phyloP scores from a whole-genome alignment of 37 sponge, comb jelly and placozoan genomes.

The Chondrilla cf. caribensis region DNA sequence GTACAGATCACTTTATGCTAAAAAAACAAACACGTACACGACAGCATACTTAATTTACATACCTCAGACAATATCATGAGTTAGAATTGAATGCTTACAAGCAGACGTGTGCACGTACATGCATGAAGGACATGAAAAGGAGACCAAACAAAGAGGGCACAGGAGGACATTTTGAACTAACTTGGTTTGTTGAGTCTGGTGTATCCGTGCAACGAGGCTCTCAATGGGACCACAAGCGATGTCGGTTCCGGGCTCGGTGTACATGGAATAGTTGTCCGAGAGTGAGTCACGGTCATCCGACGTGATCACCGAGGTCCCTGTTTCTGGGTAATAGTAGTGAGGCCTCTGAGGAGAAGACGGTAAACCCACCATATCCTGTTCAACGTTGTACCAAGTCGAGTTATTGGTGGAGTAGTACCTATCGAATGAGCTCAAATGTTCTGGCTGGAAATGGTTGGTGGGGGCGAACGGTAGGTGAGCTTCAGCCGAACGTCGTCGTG shows the following conservation, averaged over 20 bases:
- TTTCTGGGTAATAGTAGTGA: background rate
- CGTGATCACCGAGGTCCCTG: background rate
- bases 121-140: too few relatives aligned
- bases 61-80: too few relatives aligned
- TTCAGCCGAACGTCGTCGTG: background rate
- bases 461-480: background rate
- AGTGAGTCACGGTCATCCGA: slow-evolving; percentile 7
- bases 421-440: too few relatives aligned
- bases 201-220: background rate
- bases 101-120: too few relatives aligned
- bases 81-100: too few relatives aligned
- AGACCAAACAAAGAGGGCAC: too few relatives aligned
- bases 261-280: slow-evolving; percentile 3
- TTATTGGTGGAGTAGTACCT: background rate
- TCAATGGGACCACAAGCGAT: slow-evolving; percentile 14
- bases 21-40: too few relatives aligned
- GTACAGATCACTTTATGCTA: too few relatives aligned
- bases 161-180: background rate
- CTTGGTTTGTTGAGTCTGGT: background rate
- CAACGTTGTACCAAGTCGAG: background rate
- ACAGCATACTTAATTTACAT: too few relatives aligned
- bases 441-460: background rate
- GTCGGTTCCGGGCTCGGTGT: slow-evolving; percentile 13
- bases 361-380: background rate
- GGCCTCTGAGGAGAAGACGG: background rate